Evolutionary conservation across 2,113 vertebrate genomes (phyloP), one percentile per base, ranked within the genome.

Genomic region (Toxotes jaculatrix): DNA sequence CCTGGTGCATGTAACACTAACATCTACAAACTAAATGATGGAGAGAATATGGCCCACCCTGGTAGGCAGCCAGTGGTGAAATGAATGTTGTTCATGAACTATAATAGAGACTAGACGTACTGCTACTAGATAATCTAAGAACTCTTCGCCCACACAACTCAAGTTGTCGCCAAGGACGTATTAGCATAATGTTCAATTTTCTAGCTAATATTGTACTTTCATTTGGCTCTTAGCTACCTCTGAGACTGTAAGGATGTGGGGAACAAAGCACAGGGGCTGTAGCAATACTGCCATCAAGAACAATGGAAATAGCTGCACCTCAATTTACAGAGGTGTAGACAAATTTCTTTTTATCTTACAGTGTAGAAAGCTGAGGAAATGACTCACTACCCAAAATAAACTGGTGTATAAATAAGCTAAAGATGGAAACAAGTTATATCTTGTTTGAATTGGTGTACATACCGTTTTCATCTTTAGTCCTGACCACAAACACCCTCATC

Each of bases 11-110:
- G 77, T 82, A 92, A 88, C 91, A 77, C 89, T 77, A 89, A 91
- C 90, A 90, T 94, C 91, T 91, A 92, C 89, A 91, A 87, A 87
- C 67, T 86, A 89, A 92, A 93, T 88, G 89, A 91, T 90, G 90
- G 91, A 92, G 91, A 83, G 90, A 91, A 87, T 83, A 86, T 19
- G 86, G 90, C 89, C 87, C 89, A 87, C 87, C 86, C 89, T 70
- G 72, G 69, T 81, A 76, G 62, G 76, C 79, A 82, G 72, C 72
- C 79, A 74, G 74, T 79, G 84, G 80, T 83, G 66, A 88, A 86
- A 89, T 88, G 65, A 66, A 85, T 82, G 80, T 72, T 83, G 82
- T 76, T 83, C 76, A 75, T 70, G 75, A 66, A 80, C 75, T 57
- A 84, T 70, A 89, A 89, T 80, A 70, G 79, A 87, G 73, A 89